Evolutionary conservation across 1,140 invertebrate genomes (phyloP).

Genomic region (Dreissena rostriformis): DNA sequence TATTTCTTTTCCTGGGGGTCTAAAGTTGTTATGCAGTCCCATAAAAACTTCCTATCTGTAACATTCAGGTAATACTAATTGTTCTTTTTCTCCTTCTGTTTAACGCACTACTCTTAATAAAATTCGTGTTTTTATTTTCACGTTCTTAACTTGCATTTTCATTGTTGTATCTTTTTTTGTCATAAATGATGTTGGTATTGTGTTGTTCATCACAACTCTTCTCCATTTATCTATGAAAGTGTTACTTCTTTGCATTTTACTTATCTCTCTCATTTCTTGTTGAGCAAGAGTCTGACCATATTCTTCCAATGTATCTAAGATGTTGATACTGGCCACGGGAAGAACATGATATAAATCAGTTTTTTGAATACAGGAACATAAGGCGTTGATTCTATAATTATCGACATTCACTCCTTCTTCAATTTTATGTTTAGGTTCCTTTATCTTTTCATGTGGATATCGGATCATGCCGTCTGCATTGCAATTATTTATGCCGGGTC

Average conservation of each 20-base stretch:
- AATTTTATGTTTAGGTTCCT: constrained; percentile 24
- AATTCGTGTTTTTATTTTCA: not conserved
- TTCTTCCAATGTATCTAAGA: constrained; percentile 6
- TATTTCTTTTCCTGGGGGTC: not conserved
- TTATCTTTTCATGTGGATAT: constrained; percentile 23
- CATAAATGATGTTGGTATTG: not conserved
- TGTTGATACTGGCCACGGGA: not conserved
- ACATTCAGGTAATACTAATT: constrained; percentile 9
- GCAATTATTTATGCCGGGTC: constrained; percentile 4
- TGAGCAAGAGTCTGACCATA: constrained; percentile 1
- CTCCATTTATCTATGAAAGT: not conserved
- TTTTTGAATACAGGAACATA: not conserved
- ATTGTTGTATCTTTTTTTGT: not conserved
- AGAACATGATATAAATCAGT: not conserved
- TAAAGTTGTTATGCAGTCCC: not conserved
- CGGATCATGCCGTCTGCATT: constrained; percentile 30
- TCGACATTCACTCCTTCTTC: not conserved
- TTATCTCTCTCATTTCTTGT: constrained; percentile 17
- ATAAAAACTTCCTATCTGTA: constrained; percentile 3
- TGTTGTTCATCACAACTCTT: constrained; percentile 2
- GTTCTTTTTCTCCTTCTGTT: not conserved
- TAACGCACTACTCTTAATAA: not conserved
- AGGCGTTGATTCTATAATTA: not conserved
- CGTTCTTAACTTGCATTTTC: not conserved
- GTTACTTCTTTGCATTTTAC: not conserved